phyloP scores from a whole-genome alignment of 2,888 invertebrate species.

The Phyllotreta striolata region DNA sequence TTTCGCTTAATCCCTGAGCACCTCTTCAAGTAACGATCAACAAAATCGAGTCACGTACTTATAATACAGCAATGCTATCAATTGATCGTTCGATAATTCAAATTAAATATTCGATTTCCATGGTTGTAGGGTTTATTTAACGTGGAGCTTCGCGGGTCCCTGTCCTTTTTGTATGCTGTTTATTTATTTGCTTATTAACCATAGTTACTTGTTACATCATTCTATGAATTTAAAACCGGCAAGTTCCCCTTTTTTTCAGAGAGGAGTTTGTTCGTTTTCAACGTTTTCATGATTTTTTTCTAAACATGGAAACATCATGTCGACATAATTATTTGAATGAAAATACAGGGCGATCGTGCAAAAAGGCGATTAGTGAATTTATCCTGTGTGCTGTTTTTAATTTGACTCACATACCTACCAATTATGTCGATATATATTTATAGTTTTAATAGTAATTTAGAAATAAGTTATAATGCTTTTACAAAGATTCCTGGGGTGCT shows the following conservation, averaged over 20 bases:
- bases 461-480: conserved; percentile 39
- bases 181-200: conserved; percentile 46
- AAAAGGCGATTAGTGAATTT: no score
- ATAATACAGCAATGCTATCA: no score
- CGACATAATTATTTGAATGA: conserved; percentile 22
- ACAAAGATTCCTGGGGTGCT: conserved; percentile 59
- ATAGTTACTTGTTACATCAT: conserved; percentile 30
- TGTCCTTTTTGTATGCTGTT: conserved; percentile 47
- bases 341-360: not conserved
- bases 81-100: no score
- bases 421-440: conserved; percentile 37
- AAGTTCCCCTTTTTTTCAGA: conserved; percentile 12
- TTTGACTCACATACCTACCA: not conserved
- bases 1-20: no score
- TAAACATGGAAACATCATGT: conserved; percentile 28
- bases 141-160: conserved; percentile 53
- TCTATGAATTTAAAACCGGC: conserved; percentile 24
- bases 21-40: no score
- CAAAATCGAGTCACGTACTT: no score
- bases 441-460: conserved; percentile 24
- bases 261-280: conserved; percentile 26
- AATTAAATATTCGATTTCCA: conserved; percentile 7
- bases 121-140: conserved; percentile 26
- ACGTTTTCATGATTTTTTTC: conserved; percentile 12
- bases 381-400: no score